These are phyloP conservation scores for Aphrocallistes beatrix DNA, from an alignment of 37 sponge, comb jelly and placozoan genomes.

Conservation along the genomic window DNA sequence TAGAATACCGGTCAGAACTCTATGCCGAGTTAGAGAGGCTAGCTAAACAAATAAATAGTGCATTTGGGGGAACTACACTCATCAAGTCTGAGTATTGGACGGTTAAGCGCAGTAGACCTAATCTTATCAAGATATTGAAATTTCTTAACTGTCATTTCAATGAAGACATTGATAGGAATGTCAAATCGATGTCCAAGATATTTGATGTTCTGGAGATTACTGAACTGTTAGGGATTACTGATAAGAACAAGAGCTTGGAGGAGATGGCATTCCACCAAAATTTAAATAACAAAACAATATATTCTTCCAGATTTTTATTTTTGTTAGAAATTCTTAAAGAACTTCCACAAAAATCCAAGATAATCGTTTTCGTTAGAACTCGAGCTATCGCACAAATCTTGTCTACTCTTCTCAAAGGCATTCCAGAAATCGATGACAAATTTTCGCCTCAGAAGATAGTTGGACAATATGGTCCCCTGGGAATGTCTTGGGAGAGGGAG, in stretches of 20 bases:
- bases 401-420: not conserved
- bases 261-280: not conserved
- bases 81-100: not conserved
- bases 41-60: not conserved
- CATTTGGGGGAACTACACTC: too few relatives aligned
- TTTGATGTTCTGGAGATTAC: not conserved
- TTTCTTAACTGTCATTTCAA: not conserved
- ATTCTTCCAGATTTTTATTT: not conserved
- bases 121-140: not conserved
- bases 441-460: not conserved
- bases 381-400: not conserved
- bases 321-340: not conserved
- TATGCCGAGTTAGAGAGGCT: not conserved
- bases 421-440: not conserved
- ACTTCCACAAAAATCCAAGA: not conserved
- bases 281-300: not conserved
- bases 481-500: conserved; percentile 9
- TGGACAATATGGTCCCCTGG: not conserved
- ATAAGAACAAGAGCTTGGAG: not conserved
- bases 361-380: not conserved
- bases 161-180: not conserved
- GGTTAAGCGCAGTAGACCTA: not conserved
- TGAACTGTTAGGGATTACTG: not conserved
- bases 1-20: not conserved
- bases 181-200: not conserved